Base-by-base conservation (phyloP, 2,888 invertebrate genomes). In the Apotomis capreana region DNA sequence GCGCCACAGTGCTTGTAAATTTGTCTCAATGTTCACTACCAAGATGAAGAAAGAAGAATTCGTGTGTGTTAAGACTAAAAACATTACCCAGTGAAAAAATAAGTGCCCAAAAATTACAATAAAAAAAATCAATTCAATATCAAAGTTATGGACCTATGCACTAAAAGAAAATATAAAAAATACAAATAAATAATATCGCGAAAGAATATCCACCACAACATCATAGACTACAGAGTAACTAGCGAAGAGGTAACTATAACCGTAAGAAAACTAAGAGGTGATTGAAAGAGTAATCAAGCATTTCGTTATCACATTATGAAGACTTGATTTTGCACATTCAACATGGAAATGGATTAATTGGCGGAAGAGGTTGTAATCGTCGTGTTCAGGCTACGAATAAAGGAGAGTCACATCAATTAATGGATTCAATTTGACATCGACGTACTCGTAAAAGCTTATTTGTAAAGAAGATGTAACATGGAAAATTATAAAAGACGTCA, bases 121-220 rank as follows among this genome's bases (percentile, higher is more conserved):
- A n/a, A 51, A 69, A 68, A 68, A 72, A 69, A 60, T 36, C 10
- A 65, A 72, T 12, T 37, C 65, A 71, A 76, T 73, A 51, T 63
- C 61, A 37, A 55, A 67, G 4, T 9, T n/a, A 57, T 49, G 69
- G 62, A 69, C 62, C 26, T 0, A 40, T 40, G n/a, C n/a, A 36
- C 49, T 40, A 37, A 57, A 55, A 57, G 3, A 52, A 54, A 63
- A 40, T 5, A 54, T 52, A 8, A 8, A 40, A 63, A 63, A 37
- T 52, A 6, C 6, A 6, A 40, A 40, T 4, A 62, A 59, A 59
- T 40, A n/a, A n/a, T 52, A 49, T 26, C 49, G 10, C n/a, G n/a
- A 64, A 54, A 1, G 15, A 15, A 15, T 36, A 36, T 49, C 26
- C 51, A 40, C 40, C 40, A 40, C 6, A 40, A 26, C 57, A 36